Conservation (phyloP, 1,140 invertebrate species). For the Zaprionus vittiger region DNA sequence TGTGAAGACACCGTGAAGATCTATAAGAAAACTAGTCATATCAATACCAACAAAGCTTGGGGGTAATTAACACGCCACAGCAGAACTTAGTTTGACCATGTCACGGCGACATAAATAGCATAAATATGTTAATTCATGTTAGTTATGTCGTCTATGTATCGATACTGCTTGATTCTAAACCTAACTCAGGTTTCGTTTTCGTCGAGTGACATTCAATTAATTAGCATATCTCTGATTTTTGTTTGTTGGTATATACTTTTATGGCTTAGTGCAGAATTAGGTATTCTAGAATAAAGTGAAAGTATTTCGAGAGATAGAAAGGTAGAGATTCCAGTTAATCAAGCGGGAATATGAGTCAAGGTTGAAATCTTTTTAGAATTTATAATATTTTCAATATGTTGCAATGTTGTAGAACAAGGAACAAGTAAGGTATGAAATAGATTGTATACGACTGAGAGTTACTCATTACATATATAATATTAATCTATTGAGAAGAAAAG, state of each 20-base stretch:
- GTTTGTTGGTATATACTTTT: slow-evolving; percentile 10
- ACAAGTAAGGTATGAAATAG: neutral
- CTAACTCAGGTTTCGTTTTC: slow-evolving; percentile 46
- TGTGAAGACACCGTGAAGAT: slow-evolving; percentile 12
- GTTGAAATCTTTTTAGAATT: neutral
- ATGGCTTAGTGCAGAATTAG: neutral
- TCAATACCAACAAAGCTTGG: slow-evolving; percentile 21
- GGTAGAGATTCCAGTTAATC: neutral
- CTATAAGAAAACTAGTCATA: slow-evolving; percentile 46
- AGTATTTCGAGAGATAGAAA: slow-evolving; percentile 7
- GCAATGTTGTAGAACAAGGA: neutral
- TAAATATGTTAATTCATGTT: slow-evolving; percentile 66
- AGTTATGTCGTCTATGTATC: slow-evolving; percentile 28
- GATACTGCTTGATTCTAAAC: slow-evolving; percentile 32
- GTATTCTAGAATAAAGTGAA: slow-evolving; percentile 32
- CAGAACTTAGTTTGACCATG: slow-evolving; percentile 51
- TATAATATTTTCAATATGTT: neutral
- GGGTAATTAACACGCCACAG: slow-evolving; percentile 52
- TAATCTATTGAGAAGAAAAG: no score
- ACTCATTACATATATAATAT: neutral
- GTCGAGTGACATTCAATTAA: slow-evolving; percentile 16
- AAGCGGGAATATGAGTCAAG: slow-evolving; percentile 6
- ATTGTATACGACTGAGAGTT: neutral
- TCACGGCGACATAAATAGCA: slow-evolving; percentile 57
- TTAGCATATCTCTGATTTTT: slow-evolving; percentile 42